These are phyloP conservation scores for Pseudorectes ferrugineus DNA, from an alignment of 2,113 vertebrate genomes.

Conservation along the genomic window DNA sequence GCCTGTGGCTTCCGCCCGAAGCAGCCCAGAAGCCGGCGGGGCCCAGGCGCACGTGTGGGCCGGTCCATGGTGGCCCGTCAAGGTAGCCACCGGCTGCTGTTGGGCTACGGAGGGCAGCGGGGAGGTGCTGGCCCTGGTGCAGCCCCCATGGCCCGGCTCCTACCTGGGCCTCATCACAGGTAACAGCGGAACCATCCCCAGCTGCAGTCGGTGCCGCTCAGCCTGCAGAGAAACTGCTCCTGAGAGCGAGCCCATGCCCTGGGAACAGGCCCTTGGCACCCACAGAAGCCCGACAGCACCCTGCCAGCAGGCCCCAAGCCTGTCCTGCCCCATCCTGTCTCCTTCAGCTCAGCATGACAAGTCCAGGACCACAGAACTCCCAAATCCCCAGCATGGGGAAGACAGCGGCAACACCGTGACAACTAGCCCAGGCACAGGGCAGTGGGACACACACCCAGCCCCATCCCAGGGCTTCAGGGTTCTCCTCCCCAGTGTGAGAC, in stretches of 20 bases:
- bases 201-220: fast-evolving
- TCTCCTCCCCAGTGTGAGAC: background rate
- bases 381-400: fast-evolving
- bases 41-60: conserved; percentile 68
- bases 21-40: conserved; percentile 74
- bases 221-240: background rate
- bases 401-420: fast-evolving
- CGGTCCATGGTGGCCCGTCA: conserved; percentile 70
- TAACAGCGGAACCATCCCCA: background rate
- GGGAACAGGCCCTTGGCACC: fast-evolving
- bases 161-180: background rate
- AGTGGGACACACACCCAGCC: too few species aligned
- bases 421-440: background rate
- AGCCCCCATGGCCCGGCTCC: background rate
- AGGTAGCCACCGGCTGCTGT: background rate
- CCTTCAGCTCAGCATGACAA: background rate
- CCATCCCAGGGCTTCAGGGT: fast-evolving
- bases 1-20: conserved; percentile 73
- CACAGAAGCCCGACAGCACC: fast-evolving
- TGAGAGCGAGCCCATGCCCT: fast-evolving
- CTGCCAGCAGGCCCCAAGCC: background rate
- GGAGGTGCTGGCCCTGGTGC: background rate
- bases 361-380: background rate
- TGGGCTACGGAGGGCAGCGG: background rate
- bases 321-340: background rate